Evolutionary conservation across 2,888 invertebrate genomes (phyloP).

Genomic region (Drosophila quinaria): DNA sequence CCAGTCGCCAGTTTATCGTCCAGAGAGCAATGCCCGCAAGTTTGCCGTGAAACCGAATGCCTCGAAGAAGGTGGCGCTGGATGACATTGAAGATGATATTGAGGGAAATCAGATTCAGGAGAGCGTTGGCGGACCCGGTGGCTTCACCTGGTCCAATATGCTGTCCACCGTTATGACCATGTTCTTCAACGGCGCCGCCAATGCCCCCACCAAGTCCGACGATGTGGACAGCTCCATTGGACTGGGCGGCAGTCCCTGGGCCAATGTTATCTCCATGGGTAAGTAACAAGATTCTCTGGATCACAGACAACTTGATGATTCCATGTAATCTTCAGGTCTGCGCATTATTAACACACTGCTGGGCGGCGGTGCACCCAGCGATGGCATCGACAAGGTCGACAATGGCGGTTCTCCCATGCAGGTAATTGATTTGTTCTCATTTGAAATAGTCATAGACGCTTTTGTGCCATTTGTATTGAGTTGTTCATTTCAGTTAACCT

Average conservation of each 20-base stretch:
- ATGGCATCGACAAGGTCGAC: slow-evolving; percentile 96
- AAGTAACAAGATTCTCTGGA: slow-evolving; percentile 12
- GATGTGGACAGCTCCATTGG: slow-evolving; percentile 88
- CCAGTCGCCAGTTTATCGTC: slow-evolving; percentile 78
- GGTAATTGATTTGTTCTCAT: slow-evolving; percentile 87
- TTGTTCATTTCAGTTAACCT: slow-evolving; percentile 33
- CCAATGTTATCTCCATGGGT: slow-evolving; percentile 93
- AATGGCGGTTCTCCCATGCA: slow-evolving; percentile 95
- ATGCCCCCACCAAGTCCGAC: slow-evolving; percentile 92
- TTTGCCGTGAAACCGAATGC: slow-evolving; percentile 96
- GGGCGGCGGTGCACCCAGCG: slow-evolving; percentile 91
- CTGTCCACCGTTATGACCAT: slow-evolving; percentile 94
- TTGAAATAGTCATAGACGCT: slow-evolving; percentile 43
- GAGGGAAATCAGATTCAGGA: slow-evolving; percentile 92
- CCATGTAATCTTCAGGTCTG: slow-evolving; percentile 86
- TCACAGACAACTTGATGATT: not conserved
- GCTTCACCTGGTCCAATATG: slow-evolving; percentile 96
- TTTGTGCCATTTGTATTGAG: slow-evolving; percentile 69
- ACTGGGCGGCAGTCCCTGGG: slow-evolving; percentile 93
- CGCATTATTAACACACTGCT: slow-evolving; percentile 94
- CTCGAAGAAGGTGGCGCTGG: slow-evolving; percentile 93
- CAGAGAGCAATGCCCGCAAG: slow-evolving; percentile 87
- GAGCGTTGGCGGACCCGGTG: slow-evolving; percentile 87
- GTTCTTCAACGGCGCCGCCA: slow-evolving; percentile 90
- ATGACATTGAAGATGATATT: slow-evolving; percentile 93